Evolutionary conservation across 2,888 invertebrate genomes (phyloP).

Genomic region (Smittia sp.): DNA sequence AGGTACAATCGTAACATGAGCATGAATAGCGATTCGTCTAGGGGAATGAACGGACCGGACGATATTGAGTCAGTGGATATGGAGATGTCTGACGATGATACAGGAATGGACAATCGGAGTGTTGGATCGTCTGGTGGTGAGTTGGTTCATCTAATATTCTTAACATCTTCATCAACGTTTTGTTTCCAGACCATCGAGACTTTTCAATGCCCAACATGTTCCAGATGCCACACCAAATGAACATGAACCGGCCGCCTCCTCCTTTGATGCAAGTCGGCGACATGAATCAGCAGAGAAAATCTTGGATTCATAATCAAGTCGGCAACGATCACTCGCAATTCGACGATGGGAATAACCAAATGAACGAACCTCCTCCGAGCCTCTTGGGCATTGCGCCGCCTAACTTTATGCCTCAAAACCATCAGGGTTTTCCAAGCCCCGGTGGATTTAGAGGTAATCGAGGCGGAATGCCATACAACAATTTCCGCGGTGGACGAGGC

Average conservation of each 20-base stretch:
- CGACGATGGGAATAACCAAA: conserved; percentile 9
- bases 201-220: conserved; percentile 18
- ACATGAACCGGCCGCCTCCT: conserved; percentile 34
- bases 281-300: conserved; percentile 16
- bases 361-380: neutral
- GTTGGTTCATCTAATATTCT: neutral
- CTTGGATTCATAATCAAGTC: conserved; percentile 27
- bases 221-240: conserved; percentile 13
- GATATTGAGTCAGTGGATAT: conserved; percentile 80
- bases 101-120: conserved; percentile 9
- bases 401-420: neutral
- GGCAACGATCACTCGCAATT: neutral
- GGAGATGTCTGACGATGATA: conserved; percentile 77
- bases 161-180: neutral
- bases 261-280: conserved; percentile 12
- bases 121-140: conserved; percentile 16
- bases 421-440: neutral
- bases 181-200: conserved; percentile 26
- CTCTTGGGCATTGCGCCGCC: neutral
- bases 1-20: conserved; percentile 21
- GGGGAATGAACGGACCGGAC: conserved; percentile 55
- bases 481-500: neutral
- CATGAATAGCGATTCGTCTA: conserved; percentile 44
- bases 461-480: conserved; percentile 5
- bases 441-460: neutral